Percentiles rank a stretch among this genome's conserved stretches.
These are phyloP conservation scores for Scotopteryx bipunctaria DNA, from an alignment of 2,888 invertebrate species.

Conservation along the genomic window DNA sequence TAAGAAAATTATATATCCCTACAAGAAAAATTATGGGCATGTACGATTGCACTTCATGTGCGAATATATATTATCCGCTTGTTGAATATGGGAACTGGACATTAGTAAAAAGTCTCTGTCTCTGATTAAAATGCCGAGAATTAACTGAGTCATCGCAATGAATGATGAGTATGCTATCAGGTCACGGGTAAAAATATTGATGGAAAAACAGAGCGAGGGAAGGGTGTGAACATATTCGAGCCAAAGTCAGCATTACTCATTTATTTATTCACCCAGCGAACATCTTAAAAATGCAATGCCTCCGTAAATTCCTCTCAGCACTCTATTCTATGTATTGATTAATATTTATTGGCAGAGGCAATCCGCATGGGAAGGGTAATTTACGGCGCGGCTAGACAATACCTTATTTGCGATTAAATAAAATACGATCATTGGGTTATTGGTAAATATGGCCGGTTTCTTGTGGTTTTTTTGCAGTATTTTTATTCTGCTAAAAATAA, in stretches of 20 bases:
- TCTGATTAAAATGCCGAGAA: too few relatives aligned
- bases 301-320: slow-evolving; percentile 51
- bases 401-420: slow-evolving; percentile 71
- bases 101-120: too few relatives aligned
- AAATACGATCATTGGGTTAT: slow-evolving; percentile 65
- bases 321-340: slow-evolving; percentile 64
- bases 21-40: too few relatives aligned
- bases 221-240: not conserved
- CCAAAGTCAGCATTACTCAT: not conserved
- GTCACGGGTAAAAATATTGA: too few relatives aligned
- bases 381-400: slow-evolving; percentile 56
- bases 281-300: slow-evolving; percentile 29
- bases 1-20: too few relatives aligned
- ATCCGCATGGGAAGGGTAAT: slow-evolving; percentile 63
- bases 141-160: too few relatives aligned
- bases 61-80: too few relatives aligned
- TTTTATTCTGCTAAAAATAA: slow-evolving; percentile 16
- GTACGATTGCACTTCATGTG: too few relatives aligned
- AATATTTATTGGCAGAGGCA: slow-evolving; percentile 67
- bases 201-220: not conserved
- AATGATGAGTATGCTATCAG: too few relatives aligned
- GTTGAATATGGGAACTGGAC: too few relatives aligned
- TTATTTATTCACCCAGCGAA: slow-evolving; percentile 6
- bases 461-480: slow-evolving; percentile 11
- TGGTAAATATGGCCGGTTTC: slow-evolving; percentile 42